These are phyloP conservation scores for Hippopotamyrus pictus DNA, from an alignment of 2,797 vertebrate genomes.

Conservation along the genomic window DNA sequence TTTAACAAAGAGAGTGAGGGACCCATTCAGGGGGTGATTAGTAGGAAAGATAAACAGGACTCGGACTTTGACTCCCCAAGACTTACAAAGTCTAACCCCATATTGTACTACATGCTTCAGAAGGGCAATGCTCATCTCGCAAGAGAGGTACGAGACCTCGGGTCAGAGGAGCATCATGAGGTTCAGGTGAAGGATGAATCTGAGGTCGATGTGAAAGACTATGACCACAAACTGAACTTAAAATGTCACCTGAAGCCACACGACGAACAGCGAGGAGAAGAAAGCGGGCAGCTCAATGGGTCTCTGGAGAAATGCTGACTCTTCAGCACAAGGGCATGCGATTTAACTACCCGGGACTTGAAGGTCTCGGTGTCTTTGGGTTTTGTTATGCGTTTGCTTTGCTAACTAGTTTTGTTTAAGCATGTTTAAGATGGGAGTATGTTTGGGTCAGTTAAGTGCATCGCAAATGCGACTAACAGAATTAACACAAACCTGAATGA, in stretches of 20 bases:
- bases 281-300: conserved; percentile 73
- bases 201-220: conserved; percentile 65
- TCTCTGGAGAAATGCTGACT: conserved; percentile 70
- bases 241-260: conserved; percentile 60
- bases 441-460: background rate
- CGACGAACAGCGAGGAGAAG: conserved; percentile 60
- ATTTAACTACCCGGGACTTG: background rate
- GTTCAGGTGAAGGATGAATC: conserved; percentile 79
- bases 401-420: background rate
- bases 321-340: conserved; percentile 37
- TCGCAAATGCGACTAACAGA: background rate
- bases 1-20: conserved; percentile 74
- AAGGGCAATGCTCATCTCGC: conserved; percentile 74
- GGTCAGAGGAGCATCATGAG: conserved; percentile 61
- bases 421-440: background rate
- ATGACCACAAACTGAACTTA: conserved; percentile 72
- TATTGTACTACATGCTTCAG: conserved; percentile 97
- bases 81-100: conserved; percentile 93
- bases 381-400: conserved; percentile 16
- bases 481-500: background rate
- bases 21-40: conserved; percentile 73
- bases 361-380: background rate
- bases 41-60: conserved; percentile 43
- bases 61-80: conserved; percentile 82
- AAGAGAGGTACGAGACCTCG: conserved; percentile 56